These are phyloP conservation scores for Morus bassanus DNA, from an alignment of 2,797 vertebrate genomes.

Conservation along the genomic window DNA sequence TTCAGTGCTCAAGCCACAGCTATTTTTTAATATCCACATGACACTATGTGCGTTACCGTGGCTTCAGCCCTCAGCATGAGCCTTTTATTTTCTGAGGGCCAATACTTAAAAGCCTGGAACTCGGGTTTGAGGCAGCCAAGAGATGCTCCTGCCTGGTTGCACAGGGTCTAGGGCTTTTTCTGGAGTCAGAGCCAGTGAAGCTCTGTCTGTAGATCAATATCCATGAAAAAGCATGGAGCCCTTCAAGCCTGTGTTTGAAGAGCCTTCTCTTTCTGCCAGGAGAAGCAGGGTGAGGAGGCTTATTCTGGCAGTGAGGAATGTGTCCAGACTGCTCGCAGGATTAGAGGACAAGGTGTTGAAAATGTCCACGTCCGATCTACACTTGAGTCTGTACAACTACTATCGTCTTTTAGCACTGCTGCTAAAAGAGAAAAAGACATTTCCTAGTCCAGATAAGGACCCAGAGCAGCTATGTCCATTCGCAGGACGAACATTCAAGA, in stretches of 20 bases:
- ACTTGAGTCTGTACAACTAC: neutral
- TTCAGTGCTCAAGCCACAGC: neutral
- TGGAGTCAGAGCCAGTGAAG: neutral
- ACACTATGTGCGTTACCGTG: accelerated
- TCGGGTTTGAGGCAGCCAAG: neutral
- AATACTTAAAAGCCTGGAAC: neutral
- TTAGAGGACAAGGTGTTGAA: slow-evolving; percentile 1
- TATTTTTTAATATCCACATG: neutral
- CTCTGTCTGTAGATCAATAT: neutral
- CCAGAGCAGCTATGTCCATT: neutral
- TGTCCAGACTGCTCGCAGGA: neutral
- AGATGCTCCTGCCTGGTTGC: neutral
- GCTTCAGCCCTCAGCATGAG: neutral
- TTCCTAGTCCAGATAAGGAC: slow-evolving; percentile 3
- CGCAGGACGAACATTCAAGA: neutral
- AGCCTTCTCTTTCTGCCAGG: neutral
- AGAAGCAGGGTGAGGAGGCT: neutral
- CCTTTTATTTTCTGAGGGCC: neutral
- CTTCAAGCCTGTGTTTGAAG: neutral
- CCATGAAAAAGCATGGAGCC: neutral
- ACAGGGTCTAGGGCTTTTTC: neutral
- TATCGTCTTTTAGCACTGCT: neutral
- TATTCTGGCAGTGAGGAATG: neutral
- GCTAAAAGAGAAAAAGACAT: slow-evolving; percentile 10
- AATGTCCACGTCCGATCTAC: neutral